These are phyloP conservation scores for Equus quagga DNA, from an alignment of 2,113 vertebrate species.

Conservation along the genomic window DNA sequence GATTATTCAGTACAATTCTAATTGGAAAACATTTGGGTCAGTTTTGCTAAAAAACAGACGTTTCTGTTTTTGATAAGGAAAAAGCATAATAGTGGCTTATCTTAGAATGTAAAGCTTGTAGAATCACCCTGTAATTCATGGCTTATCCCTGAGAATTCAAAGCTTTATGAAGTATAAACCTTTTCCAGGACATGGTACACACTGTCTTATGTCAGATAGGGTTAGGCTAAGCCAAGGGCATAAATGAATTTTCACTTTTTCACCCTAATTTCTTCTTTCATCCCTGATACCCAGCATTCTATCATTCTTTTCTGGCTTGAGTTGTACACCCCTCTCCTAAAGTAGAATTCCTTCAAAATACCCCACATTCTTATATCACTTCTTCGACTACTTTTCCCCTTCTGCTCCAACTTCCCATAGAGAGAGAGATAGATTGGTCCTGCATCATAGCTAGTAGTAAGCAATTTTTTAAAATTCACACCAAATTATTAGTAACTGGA, in stretches of 20 bases:
- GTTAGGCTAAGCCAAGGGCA: neutral
- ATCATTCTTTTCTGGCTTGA: neutral
- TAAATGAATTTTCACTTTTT: conserved; percentile 11
- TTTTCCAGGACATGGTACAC: neutral
- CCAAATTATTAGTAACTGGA: neutral
- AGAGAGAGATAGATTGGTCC: neutral
- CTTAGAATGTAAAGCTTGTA: conserved; percentile 57
- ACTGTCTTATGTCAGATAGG: neutral
- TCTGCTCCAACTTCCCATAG: neutral
- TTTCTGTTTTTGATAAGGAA: conserved; percentile 25
- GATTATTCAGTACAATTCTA: neutral
- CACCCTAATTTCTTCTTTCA: neutral
- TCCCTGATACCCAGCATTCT: neutral
- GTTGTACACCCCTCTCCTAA: neutral
- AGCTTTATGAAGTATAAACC: conserved; percentile 53
- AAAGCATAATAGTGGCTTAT: neutral
- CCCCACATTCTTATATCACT: neutral
- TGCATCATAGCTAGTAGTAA: neutral
- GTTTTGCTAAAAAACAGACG: conserved; percentile 30
- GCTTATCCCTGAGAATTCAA: conserved; percentile 65
- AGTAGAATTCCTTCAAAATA: neutral
- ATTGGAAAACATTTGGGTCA: conserved; percentile 30
- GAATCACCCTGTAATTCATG: conserved; percentile 46
- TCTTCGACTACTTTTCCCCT: neutral
- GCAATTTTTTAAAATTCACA: neutral